Evolutionary conservation across 2,888 invertebrate genomes (phyloP).

Genomic region (Lasioglossum calceatum): DNA sequence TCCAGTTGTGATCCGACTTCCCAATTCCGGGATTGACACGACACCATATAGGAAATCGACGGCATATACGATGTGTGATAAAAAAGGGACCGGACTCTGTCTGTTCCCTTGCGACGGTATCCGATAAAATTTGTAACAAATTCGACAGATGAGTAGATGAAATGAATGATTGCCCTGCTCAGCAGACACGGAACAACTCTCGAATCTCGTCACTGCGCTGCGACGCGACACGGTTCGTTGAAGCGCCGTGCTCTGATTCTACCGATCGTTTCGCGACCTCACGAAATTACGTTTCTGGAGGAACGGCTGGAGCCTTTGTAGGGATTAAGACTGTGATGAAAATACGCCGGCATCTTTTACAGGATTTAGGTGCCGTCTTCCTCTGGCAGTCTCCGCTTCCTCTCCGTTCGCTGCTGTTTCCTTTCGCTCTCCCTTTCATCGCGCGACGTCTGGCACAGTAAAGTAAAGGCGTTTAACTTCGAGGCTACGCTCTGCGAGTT

Average conservation of each 20-base stretch:
- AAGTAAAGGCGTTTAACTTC: constrained; percentile 1
- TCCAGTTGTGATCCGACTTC: too few relatives aligned
- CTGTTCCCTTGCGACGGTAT: too few relatives aligned
- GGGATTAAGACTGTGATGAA: constrained; percentile 30
- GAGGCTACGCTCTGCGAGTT: background rate
- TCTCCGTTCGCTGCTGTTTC: too few relatives aligned
- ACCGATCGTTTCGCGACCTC: constrained; percentile 7
- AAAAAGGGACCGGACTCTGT: background rate
- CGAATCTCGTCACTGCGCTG: background rate
- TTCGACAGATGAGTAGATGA: background rate
- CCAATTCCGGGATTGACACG: background rate
- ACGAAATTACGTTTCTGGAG: constrained; percentile 27
- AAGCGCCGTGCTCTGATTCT: background rate
- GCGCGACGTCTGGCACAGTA: background rate
- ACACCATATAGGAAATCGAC: too few relatives aligned
- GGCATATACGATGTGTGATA: background rate
- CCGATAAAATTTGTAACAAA: background rate
- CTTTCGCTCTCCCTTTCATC: background rate
- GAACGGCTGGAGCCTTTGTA: background rate
- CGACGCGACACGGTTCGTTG: background rate
- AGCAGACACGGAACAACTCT: background rate
- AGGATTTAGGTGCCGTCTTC: constrained; percentile 1
- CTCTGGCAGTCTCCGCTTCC: background rate
- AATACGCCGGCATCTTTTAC: constrained; percentile 14
- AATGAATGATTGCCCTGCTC: background rate